Conservation (phyloP, 2,113 vertebrate species). For the Machaerirhynchus nigripectus region DNA sequence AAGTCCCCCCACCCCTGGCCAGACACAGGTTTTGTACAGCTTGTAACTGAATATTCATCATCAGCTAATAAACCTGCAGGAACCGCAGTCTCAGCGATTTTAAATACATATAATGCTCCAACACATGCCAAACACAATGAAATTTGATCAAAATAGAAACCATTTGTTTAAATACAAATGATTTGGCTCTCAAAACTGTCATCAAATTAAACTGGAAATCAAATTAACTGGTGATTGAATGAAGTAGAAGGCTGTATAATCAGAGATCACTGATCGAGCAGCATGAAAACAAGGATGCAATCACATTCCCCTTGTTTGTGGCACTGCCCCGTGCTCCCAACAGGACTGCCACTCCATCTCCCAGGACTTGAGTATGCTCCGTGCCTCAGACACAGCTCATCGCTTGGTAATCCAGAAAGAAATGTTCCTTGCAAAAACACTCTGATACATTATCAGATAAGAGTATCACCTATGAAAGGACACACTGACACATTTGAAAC, state of each 20-base stretch:
- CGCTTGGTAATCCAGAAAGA: neutral
- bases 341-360: neutral
- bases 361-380: neutral
- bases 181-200: slow-evolving; percentile 39
- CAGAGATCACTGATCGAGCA: neutral
- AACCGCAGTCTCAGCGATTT: neutral
- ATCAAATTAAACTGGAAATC: slow-evolving; percentile 54
- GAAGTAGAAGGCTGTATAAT: slow-evolving; percentile 24
- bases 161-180: slow-evolving; percentile 47
- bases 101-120: neutral
- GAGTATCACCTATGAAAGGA: neutral
- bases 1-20: neutral
- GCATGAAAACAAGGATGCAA: neutral
- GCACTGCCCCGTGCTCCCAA: neutral
- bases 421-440: neutral
- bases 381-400: neutral
- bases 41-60: slow-evolving; percentile 7
- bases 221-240: slow-evolving; percentile 34
- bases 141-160: slow-evolving; percentile 40
- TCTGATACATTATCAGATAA: neutral
- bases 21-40: neutral
- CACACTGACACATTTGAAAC: neutral
- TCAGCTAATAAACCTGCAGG: neutral
- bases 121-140: slow-evolving; percentile 18
- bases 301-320: neutral